Percentiles rank a stretch among this genome's conserved stretches.
phyloP scores from a whole-genome alignment of 2,888 invertebrate species.

The Sinodicranocentrus sp. region DNA sequence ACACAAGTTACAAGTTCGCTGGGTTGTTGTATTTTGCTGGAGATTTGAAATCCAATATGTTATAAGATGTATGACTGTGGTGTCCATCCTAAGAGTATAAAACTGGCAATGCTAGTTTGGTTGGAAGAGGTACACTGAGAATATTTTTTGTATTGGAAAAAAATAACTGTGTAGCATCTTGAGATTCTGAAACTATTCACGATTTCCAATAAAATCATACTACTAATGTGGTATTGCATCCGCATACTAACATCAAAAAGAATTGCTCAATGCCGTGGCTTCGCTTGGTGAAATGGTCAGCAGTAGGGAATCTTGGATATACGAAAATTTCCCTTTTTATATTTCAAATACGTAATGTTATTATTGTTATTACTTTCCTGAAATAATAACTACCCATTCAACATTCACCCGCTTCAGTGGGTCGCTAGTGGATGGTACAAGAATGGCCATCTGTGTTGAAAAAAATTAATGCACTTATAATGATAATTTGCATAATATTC shows the following conservation, averaged over 20 bases:
- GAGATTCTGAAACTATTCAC: constrained; percentile 56
- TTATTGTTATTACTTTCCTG: constrained; percentile 31
- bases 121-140: too few species aligned
- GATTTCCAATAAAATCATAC: constrained; percentile 56
- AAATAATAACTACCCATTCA: constrained; percentile 21
- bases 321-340: constrained; percentile 22
- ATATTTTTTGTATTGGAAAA: too few species aligned
- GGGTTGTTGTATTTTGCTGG: background rate
- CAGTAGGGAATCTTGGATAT: background rate
- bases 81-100: too few species aligned
- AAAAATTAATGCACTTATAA: background rate
- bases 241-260: constrained; percentile 48
- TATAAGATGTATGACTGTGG: too few species aligned
- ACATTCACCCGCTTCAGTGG: too few species aligned
- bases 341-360: constrained; percentile 35
- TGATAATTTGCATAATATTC: constrained; percentile 11
- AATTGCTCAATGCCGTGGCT: background rate
- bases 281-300: background rate
- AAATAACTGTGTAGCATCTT: too few species aligned
- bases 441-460: constrained; percentile 4
- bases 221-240: constrained; percentile 54
- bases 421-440: too few species aligned
- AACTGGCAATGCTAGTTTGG: too few species aligned
- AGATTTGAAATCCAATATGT: too few species aligned
- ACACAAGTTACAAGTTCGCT: background rate